Percentiles rank a stretch among this genome's conserved stretches.
Evolutionary conservation across 2,888 invertebrate species (phyloP).

Genomic region (Andrena haemorrhoa): DNA sequence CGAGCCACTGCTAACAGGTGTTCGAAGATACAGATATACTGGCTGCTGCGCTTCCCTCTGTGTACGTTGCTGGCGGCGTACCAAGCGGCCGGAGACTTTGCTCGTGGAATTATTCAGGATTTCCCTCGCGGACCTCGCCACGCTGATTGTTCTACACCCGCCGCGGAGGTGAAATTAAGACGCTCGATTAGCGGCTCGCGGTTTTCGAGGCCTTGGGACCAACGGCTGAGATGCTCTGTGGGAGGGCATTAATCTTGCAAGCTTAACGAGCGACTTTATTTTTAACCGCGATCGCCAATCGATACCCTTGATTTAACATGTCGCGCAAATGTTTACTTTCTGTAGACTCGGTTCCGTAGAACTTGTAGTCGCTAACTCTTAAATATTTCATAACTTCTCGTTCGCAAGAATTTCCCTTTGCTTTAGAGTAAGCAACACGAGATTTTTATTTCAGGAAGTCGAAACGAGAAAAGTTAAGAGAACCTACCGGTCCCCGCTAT

Average conservation of each 20-base stretch:
- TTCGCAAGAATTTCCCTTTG: not conserved
- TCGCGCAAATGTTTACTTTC: conserved; percentile 28
- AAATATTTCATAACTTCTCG: not conserved
- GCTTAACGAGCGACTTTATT: not conserved
- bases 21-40: conserved; percentile 82
- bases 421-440: too few relatives aligned
- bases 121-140: not conserved
- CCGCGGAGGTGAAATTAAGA: conserved; percentile 4
- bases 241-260: conserved; percentile 1
- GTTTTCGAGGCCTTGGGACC: not conserved
- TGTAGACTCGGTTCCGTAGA: not conserved
- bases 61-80: conserved; percentile 5
- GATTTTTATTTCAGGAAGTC: too few relatives aligned
- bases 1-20: conserved; percentile 82
- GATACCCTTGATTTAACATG: not conserved
- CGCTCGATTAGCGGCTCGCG: conserved; percentile 10
- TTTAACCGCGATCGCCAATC: conserved; percentile 20
- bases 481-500: too few relatives aligned
- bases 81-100: conserved; percentile 1
- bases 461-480: too few relatives aligned
- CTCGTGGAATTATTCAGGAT: conserved; percentile 30
- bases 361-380: not conserved
- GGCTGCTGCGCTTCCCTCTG: conserved; percentile 39
- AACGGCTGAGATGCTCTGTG: too few relatives aligned
- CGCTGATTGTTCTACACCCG: not conserved